Evolutionary conservation across 2,888 invertebrate genomes (phyloP).

Genomic region (Laothoe populi): DNA sequence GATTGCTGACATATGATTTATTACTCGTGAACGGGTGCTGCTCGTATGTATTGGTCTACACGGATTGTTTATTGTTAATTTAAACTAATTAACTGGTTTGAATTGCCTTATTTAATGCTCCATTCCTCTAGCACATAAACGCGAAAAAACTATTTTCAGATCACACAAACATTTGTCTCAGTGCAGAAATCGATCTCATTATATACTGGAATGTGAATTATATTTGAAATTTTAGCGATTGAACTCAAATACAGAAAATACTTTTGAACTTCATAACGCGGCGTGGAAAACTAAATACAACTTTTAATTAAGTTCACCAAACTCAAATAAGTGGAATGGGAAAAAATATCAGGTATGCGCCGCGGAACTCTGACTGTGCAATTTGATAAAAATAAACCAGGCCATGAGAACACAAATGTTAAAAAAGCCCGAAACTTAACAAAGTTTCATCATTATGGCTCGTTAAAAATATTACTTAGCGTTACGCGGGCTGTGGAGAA

Average conservation of each 20-base stretch:
- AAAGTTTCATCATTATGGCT: slow-evolving; percentile 55
- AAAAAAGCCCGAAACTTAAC: slow-evolving; percentile 51
- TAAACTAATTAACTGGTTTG: no score
- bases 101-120: no score
- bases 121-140: no score
- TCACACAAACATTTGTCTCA: no score
- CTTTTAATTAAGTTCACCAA: not conserved
- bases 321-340: slow-evolving; percentile 19
- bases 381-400: slow-evolving; percentile 43
- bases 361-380: slow-evolving; percentile 34
- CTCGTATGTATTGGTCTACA: no score
- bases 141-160: no score
- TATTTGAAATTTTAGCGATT: not conserved
- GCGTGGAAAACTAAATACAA: slow-evolving; percentile 6
- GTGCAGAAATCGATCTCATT: no score
- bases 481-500: not conserved
- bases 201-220: no score
- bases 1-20: no score
- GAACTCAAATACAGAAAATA: not conserved
- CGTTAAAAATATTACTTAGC: slow-evolving; percentile 52
- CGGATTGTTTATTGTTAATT: no score
- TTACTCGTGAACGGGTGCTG: no score
- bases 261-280: not conserved
- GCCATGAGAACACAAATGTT: slow-evolving; percentile 50
- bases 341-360: slow-evolving; percentile 35